Conservation (phyloP, 2,797 vertebrate genomes). For the Heteromormyrus szaboi region DNA sequence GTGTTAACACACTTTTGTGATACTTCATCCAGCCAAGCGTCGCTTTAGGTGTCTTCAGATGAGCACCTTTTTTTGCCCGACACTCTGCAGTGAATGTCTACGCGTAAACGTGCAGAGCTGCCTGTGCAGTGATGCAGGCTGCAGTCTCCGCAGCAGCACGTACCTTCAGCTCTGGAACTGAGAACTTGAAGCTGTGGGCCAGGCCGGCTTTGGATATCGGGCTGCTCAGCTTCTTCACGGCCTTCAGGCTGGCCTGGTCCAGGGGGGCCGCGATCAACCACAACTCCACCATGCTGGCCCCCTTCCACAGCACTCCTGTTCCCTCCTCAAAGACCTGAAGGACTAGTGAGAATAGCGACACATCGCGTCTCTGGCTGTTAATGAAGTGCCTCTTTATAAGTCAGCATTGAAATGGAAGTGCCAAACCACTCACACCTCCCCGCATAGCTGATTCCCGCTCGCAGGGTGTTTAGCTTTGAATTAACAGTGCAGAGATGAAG, state of each 20-base stretch:
- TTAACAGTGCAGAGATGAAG: not conserved
- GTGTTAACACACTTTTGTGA: not conserved
- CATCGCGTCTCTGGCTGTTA: not conserved
- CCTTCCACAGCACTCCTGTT: not conserved
- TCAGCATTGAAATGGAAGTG: not conserved
- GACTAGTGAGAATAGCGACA: not conserved
- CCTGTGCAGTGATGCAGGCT: not conserved
- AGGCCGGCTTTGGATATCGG: constrained; percentile 73
- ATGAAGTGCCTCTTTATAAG: not conserved
- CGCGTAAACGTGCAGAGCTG: not conserved
- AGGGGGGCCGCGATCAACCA: constrained; percentile 90
- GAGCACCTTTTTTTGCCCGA: constrained; percentile 22
- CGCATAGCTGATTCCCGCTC: not conserved
- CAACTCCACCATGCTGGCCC: constrained; percentile 73
- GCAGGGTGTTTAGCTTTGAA: not conserved
- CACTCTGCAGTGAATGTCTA: not conserved
- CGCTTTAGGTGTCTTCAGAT: not conserved
- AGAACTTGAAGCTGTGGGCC: constrained; percentile 76
- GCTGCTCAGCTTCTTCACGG: constrained; percentile 76
- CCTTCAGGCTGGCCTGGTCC: constrained; percentile 78
- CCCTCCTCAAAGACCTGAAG: not conserved
- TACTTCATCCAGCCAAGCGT: not conserved
- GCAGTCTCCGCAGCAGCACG: constrained; percentile 2
- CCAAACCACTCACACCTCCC: not conserved
- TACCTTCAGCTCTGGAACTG: constrained; percentile 91